phyloP scores from a whole-genome alignment of 2,888 invertebrate genomes.

The Tipula lateralis region DNA sequence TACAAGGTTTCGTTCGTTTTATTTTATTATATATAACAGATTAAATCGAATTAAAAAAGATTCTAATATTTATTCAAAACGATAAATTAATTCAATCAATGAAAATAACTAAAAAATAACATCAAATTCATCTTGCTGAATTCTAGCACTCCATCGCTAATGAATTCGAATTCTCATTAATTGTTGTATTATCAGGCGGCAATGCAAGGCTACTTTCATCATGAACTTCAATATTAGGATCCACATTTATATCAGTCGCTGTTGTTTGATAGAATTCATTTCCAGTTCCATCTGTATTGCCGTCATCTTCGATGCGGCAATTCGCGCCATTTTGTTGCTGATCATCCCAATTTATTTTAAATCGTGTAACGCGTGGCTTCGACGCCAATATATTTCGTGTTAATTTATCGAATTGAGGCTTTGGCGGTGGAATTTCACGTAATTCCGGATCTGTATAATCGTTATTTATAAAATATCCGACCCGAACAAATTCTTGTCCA shows the following conservation, averaged over 20 bases:
- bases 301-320: constrained; percentile 34
- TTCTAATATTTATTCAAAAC: background rate
- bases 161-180: constrained; percentile 49
- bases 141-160: constrained; percentile 49
- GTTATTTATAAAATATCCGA: constrained; percentile 98
- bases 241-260: background rate
- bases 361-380: constrained; percentile 90
- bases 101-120: background rate
- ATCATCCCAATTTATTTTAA: constrained; percentile 97
- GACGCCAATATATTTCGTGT: constrained; percentile 61
- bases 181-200: constrained; percentile 42
- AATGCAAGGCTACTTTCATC: constrained; percentile 47
- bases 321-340: constrained; percentile 47
- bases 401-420: constrained; percentile 91
- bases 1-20: background rate
- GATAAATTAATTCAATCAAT: background rate
- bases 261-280: constrained; percentile 14
- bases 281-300: constrained; percentile 25
- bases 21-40: background rate
- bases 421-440: constrained; percentile 88
- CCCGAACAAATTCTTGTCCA: constrained; percentile 90
- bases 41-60: background rate
- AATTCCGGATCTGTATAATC: constrained; percentile 92
- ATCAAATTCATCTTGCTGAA: background rate
- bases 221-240: constrained; percentile 34